phyloP scores from a whole-genome alignment of 2,113 vertebrate species.

The Cyprinodon tularosa region DNA sequence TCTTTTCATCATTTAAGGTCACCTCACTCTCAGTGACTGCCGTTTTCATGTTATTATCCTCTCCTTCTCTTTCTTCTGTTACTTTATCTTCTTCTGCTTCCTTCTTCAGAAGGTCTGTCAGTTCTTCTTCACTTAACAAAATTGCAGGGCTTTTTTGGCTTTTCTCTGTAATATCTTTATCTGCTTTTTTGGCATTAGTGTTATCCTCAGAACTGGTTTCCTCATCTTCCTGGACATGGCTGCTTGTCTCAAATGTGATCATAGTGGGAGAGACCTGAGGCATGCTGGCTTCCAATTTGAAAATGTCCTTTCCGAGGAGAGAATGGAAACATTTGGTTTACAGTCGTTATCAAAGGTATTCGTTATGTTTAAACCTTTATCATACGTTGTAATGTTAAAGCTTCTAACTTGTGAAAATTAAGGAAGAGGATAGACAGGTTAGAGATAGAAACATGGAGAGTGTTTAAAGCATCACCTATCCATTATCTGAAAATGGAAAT shows the following conservation, averaged over 20 bases:
- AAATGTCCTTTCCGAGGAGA: constrained; percentile 43
- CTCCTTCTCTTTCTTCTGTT: constrained; percentile 32
- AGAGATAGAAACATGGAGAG: no score
- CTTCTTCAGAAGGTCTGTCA: constrained; percentile 67
- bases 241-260: constrained; percentile 62
- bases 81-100: constrained; percentile 66
- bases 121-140: constrained; percentile 73
- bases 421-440: no score
- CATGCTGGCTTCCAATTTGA: constrained; percentile 56
- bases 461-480: no score
- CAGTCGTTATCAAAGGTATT: background rate
- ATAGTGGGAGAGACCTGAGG: constrained; percentile 63
- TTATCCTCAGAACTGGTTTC: constrained; percentile 62
- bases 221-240: constrained; percentile 66
- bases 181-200: constrained; percentile 28
- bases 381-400: background rate
- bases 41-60: constrained; percentile 26
- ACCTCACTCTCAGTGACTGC: constrained; percentile 5
- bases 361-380: background rate
- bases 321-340: background rate
- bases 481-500: no score
- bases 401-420: background rate
- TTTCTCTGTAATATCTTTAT: constrained; percentile 26
- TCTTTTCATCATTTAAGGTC: constrained; percentile 11
- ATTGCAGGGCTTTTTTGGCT: constrained; percentile 56